These are phyloP conservation scores for human (Homo sapiens) DNA, from an alignment of 2,113 vertebrate species.

Conservation along the genomic window DNA sequence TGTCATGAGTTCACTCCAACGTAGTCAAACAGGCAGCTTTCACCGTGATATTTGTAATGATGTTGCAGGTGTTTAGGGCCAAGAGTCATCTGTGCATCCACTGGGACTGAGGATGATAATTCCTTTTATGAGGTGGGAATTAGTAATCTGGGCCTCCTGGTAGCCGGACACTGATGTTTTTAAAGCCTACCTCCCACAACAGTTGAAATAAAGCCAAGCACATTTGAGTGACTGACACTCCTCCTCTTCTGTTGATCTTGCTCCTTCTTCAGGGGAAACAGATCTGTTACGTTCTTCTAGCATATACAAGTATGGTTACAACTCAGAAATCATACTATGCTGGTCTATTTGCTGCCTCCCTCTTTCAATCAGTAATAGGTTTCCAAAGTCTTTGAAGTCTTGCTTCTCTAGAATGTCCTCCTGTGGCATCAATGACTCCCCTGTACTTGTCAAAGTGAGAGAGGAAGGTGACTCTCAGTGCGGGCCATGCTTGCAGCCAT, in stretches of 20 bases:
- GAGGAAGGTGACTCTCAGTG: not conserved
- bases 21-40: not conserved
- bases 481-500: not conserved
- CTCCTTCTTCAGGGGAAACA: not conserved
- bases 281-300: not conserved
- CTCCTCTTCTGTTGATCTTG: not conserved
- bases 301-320: not conserved
- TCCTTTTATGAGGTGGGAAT: not conserved
- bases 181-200: not conserved
- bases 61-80: not conserved
- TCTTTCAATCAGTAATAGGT: not conserved
- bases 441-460: constrained; percentile 32
- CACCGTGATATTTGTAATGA: not conserved
- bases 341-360: constrained; percentile 10
- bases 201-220: not conserved
- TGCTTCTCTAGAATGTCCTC: constrained; percentile 19
- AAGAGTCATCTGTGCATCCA: not conserved
- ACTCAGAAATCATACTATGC: not conserved
- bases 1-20: not conserved
- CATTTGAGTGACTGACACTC: not conserved
- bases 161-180: not conserved
- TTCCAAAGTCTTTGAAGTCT: not conserved
- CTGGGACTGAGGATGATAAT: not conserved
- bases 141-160: not conserved
- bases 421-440: not conserved